phyloP scores from a whole-genome alignment of 2,888 invertebrate species.

The Bimastos eiseni region DNA sequence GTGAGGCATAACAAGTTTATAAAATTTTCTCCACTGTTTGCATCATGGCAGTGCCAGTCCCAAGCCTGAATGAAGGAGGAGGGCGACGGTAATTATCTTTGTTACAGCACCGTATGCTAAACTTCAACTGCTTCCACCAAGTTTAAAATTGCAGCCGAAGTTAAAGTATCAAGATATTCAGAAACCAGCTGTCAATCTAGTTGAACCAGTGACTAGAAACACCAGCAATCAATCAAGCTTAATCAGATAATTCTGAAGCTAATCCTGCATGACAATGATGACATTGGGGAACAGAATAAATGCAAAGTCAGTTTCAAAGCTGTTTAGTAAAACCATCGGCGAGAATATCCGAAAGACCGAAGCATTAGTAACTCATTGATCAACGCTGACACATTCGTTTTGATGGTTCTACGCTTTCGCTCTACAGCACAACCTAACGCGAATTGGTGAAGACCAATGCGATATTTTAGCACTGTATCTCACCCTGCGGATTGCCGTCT shows the following conservation, averaged over 20 bases:
- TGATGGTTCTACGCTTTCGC: background rate
- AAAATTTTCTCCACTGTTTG: no score
- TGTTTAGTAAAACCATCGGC: background rate
- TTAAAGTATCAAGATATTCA: background rate
- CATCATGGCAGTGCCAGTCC: no score
- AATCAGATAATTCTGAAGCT: no score
- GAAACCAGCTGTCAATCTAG: background rate
- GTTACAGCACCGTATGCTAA: no score
- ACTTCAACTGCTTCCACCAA: background rate
- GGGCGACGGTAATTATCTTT: no score
- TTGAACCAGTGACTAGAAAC: background rate
- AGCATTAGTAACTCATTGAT: background rate
- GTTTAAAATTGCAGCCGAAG: background rate
- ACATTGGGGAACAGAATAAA: background rate
- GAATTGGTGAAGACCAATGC: background rate
- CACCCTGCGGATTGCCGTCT: constrained; percentile 74
- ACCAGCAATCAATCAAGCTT: no score
- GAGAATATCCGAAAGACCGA: background rate
- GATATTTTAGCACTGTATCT: background rate
- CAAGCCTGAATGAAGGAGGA: no score
- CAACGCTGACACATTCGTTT: background rate
- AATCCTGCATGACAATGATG: no score
- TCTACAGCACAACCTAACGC: background rate
- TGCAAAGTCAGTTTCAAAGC: background rate
- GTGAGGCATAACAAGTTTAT: no score